Evolutionary conservation across 2,797 vertebrate genomes (phyloP), one percentile per base, ranked within the genome.

Genomic region (Anabas testudineus): DNA sequence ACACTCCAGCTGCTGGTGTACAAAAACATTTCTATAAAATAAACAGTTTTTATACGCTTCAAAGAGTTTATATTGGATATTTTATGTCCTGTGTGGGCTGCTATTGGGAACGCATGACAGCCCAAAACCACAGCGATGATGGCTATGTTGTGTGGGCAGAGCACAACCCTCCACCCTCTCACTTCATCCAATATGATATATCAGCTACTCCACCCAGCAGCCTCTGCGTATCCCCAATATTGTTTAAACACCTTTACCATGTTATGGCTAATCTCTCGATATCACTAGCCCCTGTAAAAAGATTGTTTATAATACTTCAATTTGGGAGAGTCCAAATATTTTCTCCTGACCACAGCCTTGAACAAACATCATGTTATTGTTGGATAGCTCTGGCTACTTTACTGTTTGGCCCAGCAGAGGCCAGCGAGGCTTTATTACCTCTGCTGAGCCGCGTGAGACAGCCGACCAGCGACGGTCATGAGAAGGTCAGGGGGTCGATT

Each of bases 281-380:
- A 91, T 92, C 85, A 75, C 79, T 71, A 69, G 76, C 80, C 87
- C 66, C 84, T 36, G 78, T 88, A 90, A 92, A 88, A 89, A 89
- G 78, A 90, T 85, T 94, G 90, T 94, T 93, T 92, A 83, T 82
- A 93, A 91, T 93, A 89, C 85, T 90, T 93, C 78, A 90, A 89
- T 92, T 93, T 91, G 78, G 89, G 82, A 90, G 85, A 93, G 86
- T 93, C 90, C 84, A 93, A 94, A 95, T 93, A 94, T 94, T 93
- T 92, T 89, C 78, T 76, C 77, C 88, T 85, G 88, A 90, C 88
- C 83, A 77, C 76, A 85, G 88, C 83, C 83, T 94, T 92, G 77
- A 93, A 92, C 89, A 94, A 94, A 92, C 93, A 90, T 81, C 45
- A 6, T 91, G 78, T 93, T 94, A 90, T 93, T 92, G 88, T 94